Percentiles rank a stretch among this genome's conserved stretches.
Conservation (phyloP, 2,113 vertebrate genomes). For the Hemibagrus wyckioides region DNA sequence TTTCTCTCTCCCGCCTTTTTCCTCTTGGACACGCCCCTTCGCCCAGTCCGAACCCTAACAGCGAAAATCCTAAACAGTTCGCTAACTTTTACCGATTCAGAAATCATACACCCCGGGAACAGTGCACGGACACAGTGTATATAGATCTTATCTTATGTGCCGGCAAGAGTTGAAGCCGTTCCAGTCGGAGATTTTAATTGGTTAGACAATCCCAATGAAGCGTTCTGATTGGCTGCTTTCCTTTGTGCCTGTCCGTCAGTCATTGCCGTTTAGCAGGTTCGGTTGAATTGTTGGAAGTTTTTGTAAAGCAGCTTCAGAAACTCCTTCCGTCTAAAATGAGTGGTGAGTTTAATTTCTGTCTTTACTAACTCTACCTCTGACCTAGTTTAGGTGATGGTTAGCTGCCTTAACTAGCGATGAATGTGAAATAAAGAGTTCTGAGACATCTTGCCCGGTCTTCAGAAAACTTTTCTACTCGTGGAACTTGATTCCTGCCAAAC, state of each 20-base stretch:
- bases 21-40: neutral
- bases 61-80: neutral
- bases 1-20: slow-evolving; percentile 14
- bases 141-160: neutral
- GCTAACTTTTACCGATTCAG: neutral
- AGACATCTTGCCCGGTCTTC: neutral
- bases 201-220: neutral
- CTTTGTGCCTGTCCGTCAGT: slow-evolving; percentile 54
- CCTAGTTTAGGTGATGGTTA: neutral
- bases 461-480: neutral
- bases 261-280: slow-evolving; percentile 68
- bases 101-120: neutral
- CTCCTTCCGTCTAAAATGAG: slow-evolving; percentile 80
- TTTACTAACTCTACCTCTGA: neutral
- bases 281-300: slow-evolving; percentile 72
- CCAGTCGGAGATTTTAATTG: slow-evolving; percentile 31
- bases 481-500: neutral
- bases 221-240: slow-evolving; percentile 25
- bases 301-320: slow-evolving; percentile 72
- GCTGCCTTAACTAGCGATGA: neutral
- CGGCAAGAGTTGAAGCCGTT: neutral
- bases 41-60: neutral
- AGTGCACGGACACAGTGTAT: neutral
- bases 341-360: slow-evolving; percentile 70
- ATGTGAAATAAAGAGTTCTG: neutral